Evolutionary conservation across 2,113 vertebrate genomes (phyloP).

Genomic region (Dicaeum eximium): DNA sequence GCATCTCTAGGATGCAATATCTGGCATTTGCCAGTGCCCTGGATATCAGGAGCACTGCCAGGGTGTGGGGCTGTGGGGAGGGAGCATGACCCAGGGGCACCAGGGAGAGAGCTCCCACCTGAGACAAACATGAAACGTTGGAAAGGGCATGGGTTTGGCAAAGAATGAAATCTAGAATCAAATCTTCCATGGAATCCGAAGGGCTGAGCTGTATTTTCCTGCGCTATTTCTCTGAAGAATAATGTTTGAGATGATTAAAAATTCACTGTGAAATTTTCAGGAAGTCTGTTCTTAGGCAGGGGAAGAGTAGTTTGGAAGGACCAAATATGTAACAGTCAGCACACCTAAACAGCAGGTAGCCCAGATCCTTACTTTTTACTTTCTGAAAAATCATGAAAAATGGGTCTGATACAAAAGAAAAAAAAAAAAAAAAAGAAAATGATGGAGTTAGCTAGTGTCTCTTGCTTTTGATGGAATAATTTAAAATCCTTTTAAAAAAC

Average conservation of each 20-base stretch:
- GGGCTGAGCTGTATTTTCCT: background rate
- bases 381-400: background rate
- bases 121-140: fast-evolving
- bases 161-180: background rate
- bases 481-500: background rate
- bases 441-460: background rate
- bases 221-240: background rate
- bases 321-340: background rate
- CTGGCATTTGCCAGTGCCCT: background rate
- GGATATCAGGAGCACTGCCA: background rate
- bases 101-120: fast-evolving
- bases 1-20: background rate
- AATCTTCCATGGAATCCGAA: background rate
- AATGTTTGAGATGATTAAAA: background rate
- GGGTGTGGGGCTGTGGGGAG: background rate
- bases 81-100: fast-evolving
- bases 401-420: background rate
- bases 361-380: background rate
- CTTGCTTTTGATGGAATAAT: background rate
- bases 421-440: background rate
- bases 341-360: background rate
- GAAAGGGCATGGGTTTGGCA: background rate
- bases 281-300: background rate
- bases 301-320: background rate
- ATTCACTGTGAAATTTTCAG: background rate